Evolutionary conservation across 2,888 invertebrate genomes (phyloP).

Genomic region (Athalia cordata): DNA sequence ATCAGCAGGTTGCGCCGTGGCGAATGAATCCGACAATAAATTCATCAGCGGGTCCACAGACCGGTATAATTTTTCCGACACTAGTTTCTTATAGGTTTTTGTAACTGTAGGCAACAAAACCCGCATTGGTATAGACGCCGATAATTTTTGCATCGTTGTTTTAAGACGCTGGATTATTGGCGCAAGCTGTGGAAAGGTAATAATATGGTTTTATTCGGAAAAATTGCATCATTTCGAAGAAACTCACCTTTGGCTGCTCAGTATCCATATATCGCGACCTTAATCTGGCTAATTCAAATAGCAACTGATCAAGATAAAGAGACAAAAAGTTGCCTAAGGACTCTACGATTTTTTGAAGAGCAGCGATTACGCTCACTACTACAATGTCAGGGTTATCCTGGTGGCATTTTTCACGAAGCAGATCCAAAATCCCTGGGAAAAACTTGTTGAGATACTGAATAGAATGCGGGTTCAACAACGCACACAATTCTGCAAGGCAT

Average conservation of each 20-base stretch:
- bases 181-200: slow-evolving; percentile 59
- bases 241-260: slow-evolving; percentile 65
- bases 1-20: slow-evolving; percentile 78
- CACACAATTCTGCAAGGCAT: slow-evolving; percentile 87
- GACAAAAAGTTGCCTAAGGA: slow-evolving; percentile 89
- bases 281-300: slow-evolving; percentile 80
- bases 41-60: slow-evolving; percentile 85
- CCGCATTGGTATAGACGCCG: slow-evolving; percentile 81
- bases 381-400: slow-evolving; percentile 78
- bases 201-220: not conserved
- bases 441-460: slow-evolving; percentile 85
- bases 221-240: not conserved
- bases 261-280: slow-evolving; percentile 63
- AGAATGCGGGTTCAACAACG: slow-evolving; percentile 84
- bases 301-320: slow-evolving; percentile 85
- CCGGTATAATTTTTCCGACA: slow-evolving; percentile 77
- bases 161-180: slow-evolving; percentile 77
- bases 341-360: slow-evolving; percentile 88
- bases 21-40: slow-evolving; percentile 84
- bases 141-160: slow-evolving; percentile 81
- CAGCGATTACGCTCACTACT: slow-evolving; percentile 85
- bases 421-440: slow-evolving; percentile 84
- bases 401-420: slow-evolving; percentile 79
- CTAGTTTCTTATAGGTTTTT: slow-evolving; percentile 79
- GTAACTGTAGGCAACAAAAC: slow-evolving; percentile 86